Evolutionary conservation across 2,797 vertebrate genomes (phyloP), one percentile per base, ranked within the genome.

Genomic region (Amniataba percoides): DNA sequence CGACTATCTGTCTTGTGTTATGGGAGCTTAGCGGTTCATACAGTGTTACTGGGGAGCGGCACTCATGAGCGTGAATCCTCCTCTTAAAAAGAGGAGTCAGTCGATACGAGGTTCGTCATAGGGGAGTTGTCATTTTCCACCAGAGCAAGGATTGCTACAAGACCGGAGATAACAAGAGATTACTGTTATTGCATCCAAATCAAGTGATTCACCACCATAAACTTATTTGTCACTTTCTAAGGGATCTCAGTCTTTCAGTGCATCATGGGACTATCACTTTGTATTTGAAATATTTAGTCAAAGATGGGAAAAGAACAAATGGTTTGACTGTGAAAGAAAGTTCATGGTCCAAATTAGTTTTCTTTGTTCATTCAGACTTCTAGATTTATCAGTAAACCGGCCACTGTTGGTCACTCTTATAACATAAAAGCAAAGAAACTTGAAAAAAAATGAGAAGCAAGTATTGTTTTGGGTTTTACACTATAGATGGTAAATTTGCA

Each of bases 1-100:
- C 64, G 68, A 25, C 80, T 55, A 61, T 56, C 55, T 36, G 18
- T 55, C 80, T 93, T 83, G 31, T 46, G 67, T 89, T 90, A 74
- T 88, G 81, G 80, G 64, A 58, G 79, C 74, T 78, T 60, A 73
- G 78, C 64, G 72, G 78, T 7, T 62, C 46, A 2, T 74, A 65
- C 68, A 70, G 71, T 25, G 81, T 81, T 81, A 71, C 57, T n/a
- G 36, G 77, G 82, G 60, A 68, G 79, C 18, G 57, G 67, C 60
- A 52, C 59, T 71, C 48, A 53, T 57, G 68, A 48, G 48, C 6
- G 39, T 65, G 49, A 72, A 78, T 77, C 64, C 59, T 27, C 19
- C 64, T 68, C 34, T 53, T 39, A 25, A 77, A 79, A 82, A 64
- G n/a, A 67, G 25, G 39, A 73, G 27, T n/a, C 42, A 84, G 78